Conservation (phyloP, 2,888 invertebrate genomes). For the Synanthedon andrenaeformis region DNA sequence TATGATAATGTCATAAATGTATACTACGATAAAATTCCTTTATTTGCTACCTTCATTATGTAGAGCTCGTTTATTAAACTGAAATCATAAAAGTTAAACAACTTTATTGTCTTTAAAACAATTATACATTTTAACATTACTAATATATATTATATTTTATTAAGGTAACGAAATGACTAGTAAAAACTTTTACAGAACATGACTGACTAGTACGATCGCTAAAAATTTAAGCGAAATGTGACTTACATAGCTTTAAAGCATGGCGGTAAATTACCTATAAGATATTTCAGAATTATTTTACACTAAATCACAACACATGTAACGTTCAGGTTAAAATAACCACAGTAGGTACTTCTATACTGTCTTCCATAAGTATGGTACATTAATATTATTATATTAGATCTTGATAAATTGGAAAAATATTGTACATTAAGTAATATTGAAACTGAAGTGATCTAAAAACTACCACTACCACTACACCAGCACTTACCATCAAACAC, state of each 20-base stretch:
- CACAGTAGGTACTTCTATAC: too few relatives aligned
- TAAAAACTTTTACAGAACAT: not conserved
- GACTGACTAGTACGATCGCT: constrained; percentile 10
- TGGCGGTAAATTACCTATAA: constrained; percentile 16
- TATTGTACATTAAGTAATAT: too few relatives aligned
- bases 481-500: too few relatives aligned
- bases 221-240: constrained; percentile 38
- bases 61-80: not conserved
- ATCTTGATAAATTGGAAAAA: too few relatives aligned
- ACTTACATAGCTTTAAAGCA: constrained; percentile 30
- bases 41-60: not conserved
- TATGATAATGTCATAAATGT: not conserved
- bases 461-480: too few relatives aligned
- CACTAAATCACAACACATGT: constrained; percentile 45
- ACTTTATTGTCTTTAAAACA: constrained; percentile 2
- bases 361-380: too few relatives aligned
- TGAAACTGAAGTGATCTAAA: too few relatives aligned
- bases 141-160: not conserved
- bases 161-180: constrained; percentile 14
- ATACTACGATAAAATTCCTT: not conserved
- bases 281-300: constrained; percentile 15
- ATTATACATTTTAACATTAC: not conserved
- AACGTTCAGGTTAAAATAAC: constrained; percentile 6
- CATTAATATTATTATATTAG: too few relatives aligned
- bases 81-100: not conserved